Conservation (phyloP, 92 coral and sea anemone genomes). For the Phenganax stokvisi region DNA sequence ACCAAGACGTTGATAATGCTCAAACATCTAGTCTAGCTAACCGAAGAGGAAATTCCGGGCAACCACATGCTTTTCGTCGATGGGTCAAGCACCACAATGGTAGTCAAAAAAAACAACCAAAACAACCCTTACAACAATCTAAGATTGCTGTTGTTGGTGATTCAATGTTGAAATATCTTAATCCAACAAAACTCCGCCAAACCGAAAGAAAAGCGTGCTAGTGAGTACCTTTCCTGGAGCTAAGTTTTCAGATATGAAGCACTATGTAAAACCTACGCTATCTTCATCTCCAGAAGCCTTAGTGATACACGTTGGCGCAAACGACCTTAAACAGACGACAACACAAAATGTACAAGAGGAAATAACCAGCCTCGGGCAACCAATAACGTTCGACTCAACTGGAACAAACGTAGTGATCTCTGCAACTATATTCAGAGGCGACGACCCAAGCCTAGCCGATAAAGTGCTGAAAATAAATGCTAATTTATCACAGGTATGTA, state of each 20-base stretch:
- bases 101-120: not conserved
- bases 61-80: not conserved
- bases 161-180: not conserved
- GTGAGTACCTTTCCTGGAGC: not conserved
- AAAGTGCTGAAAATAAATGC: no score
- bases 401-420: not conserved
- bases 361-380: not conserved
- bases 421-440: no score
- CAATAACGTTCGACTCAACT: not conserved
- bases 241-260: no score
- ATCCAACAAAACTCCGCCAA: not conserved
- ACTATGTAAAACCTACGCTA: no score
- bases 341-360: not conserved
- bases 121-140: not conserved
- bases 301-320: not conserved
- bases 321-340: not conserved
- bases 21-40: not conserved
- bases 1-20: not conserved
- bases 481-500: no score
- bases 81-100: not conserved
- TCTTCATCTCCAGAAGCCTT: not conserved
- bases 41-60: not conserved
- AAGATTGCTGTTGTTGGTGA: not conserved
- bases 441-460: no score
- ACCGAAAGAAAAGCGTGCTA: not conserved